These are phyloP conservation scores for Hyla sarda DNA, from an alignment of 2,113 vertebrate genomes.

Conservation along the genomic window DNA sequence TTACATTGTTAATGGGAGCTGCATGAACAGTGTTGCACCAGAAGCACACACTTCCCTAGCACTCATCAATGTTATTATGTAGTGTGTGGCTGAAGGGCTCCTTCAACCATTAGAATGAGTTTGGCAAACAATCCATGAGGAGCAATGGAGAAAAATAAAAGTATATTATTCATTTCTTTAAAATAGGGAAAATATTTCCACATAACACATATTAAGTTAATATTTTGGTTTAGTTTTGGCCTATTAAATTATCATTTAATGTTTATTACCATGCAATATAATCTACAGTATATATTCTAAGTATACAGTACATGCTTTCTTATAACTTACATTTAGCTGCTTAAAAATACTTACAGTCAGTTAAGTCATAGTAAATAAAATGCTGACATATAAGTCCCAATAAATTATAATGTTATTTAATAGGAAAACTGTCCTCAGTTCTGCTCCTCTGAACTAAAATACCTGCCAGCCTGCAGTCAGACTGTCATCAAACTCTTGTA, in stretches of 20 bases:
- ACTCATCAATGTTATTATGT: no score
- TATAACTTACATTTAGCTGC: neutral
- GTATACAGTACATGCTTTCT: neutral
- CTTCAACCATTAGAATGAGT: no score
- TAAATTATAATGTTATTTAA: conserved; percentile 13
- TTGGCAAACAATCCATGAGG: no score
- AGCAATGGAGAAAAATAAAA: no score
- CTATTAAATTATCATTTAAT: neutral
- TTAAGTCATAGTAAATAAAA: conserved; percentile 18
- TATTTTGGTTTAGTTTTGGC: neutral
- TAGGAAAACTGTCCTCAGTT: conserved; percentile 8
- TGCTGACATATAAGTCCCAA: conserved; percentile 25
- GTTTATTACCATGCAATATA: neutral
- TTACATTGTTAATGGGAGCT: no score
- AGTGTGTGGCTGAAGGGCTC: no score
- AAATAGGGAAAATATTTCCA: no score
- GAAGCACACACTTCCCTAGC: no score
- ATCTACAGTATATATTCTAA: neutral
- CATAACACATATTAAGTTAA: no score
- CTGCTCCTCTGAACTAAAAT: conserved; percentile 28
- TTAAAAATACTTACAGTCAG: conserved; percentile 1
- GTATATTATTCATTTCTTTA: no score
- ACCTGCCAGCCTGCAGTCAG: conserved; percentile 9
- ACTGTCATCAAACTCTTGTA: conserved; percentile 37
- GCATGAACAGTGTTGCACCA: no score